Percentiles rank a stretch among this genome's conserved stretches.
Conservation (phyloP, 53 echinoderm and acorn worm genomes). For the Actinopyga echinites region DNA sequence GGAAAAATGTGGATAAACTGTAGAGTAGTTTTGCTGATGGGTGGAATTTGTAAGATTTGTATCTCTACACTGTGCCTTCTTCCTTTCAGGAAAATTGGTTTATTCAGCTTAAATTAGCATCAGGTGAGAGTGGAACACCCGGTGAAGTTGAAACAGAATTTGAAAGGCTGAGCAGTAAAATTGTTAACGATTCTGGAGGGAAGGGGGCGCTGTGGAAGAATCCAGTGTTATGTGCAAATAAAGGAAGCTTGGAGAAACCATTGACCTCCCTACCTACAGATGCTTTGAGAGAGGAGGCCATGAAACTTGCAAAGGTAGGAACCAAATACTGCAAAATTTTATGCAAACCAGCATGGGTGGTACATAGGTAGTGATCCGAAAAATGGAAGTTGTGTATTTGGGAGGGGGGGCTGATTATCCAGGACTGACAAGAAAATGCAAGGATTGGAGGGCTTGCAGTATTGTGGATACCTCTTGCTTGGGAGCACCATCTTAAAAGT, state of each 20-base stretch:
- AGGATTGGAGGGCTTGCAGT: too few relatives aligned
- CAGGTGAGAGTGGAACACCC: slow-evolving; percentile 47
- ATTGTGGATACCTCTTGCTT: too few relatives aligned
- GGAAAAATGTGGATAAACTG: too few relatives aligned
- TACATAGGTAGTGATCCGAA: background rate
- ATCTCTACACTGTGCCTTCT: background rate
- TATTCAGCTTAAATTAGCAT: slow-evolving; percentile 82
- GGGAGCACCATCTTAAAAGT: too few relatives aligned
- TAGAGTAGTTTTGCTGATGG: too few relatives aligned
- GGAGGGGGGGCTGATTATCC: too few relatives aligned
- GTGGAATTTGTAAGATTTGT: too few relatives aligned
- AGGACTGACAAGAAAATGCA: too few relatives aligned
- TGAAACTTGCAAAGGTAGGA: slow-evolving; percentile 86
- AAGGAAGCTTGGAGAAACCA: slow-evolving; percentile 91
- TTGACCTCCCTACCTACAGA: slow-evolving; percentile 95
- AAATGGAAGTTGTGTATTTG: too few relatives aligned
- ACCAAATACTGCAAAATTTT: background rate
- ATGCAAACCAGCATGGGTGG: background rate
- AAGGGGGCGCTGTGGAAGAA: slow-evolving; percentile 82
- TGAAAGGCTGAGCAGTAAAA: slow-evolving; percentile 74
- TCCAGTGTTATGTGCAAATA: slow-evolving; percentile 76
- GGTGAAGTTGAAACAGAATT: slow-evolving; percentile 77
- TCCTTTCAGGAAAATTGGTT: slow-evolving; percentile 83
- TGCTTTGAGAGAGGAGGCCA: slow-evolving; percentile 87
- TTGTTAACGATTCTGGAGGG: slow-evolving; percentile 71